A percentile compares a stretch with the other conserved stretches of the same genome.
phyloP scores from a whole-genome alignment of 2,113 vertebrate genomes.

The Lycaon pictus region DNA sequence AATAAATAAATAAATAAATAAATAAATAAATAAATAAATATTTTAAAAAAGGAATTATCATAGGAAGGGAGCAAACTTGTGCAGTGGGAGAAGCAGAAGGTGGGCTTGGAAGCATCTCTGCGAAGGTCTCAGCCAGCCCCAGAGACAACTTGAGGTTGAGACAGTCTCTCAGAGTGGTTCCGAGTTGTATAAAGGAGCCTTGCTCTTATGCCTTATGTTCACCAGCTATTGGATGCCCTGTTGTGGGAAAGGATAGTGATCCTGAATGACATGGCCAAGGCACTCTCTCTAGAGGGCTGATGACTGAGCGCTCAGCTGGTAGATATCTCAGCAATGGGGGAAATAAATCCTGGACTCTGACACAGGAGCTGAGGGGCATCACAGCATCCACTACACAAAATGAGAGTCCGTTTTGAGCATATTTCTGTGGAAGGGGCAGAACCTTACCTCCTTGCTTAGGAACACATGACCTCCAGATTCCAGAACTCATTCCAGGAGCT shows the following conservation, averaged over 20 bases:
- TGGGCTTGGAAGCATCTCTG: neutral
- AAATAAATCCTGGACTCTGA: neutral
- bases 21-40: too few species aligned
- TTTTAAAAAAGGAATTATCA: neutral
- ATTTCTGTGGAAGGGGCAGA: neutral
- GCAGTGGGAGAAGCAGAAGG: neutral
- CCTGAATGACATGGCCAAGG: neutral
- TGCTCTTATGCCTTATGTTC: neutral
- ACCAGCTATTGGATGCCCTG: neutral
- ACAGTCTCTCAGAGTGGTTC: neutral
- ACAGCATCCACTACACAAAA: neutral
- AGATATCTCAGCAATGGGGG: neutral
- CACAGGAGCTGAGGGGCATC: neutral
- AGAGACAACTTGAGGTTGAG: neutral
- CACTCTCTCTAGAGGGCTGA: neutral
- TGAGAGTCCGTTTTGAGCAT: neutral
- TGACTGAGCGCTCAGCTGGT: neutral
- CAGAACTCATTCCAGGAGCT: neutral
- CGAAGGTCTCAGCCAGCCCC: neutral
- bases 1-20: too few species aligned
- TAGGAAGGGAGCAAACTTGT: neutral
- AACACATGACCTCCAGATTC: neutral
- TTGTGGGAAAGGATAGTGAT: neutral
- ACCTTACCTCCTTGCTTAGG: neutral
- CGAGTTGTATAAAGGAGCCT: neutral